Percentiles rank a stretch among this genome's conserved stretches.
Evolutionary conservation across 2,113 vertebrate species (phyloP).

Genomic region (Pterocles burchelli): DNA sequence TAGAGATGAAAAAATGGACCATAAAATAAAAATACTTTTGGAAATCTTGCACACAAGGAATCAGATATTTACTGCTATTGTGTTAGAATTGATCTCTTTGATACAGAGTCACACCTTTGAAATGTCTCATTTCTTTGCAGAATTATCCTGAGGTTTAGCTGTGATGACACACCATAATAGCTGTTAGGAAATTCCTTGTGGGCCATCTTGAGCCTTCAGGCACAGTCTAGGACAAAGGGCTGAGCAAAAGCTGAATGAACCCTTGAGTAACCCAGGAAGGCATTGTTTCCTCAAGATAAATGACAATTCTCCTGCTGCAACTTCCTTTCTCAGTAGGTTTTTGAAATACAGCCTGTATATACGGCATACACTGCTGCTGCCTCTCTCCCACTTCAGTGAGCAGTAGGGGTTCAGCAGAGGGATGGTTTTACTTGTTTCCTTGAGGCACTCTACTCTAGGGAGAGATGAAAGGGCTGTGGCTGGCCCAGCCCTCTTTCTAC

Average conservation of each 20-base stretch:
- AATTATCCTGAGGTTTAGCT: background rate
- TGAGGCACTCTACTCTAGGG: background rate
- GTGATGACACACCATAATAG: fast-evolving
- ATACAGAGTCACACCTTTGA: background rate
- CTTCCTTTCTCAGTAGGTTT: background rate
- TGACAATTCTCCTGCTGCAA: background rate
- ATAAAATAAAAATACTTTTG: background rate
- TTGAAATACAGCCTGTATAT: background rate
- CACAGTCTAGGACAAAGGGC: background rate
- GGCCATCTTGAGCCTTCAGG: background rate
- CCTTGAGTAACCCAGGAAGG: background rate
- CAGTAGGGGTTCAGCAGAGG: background rate
- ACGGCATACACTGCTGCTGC: fast-evolving
- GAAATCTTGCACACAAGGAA: background rate
- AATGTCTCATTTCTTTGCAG: background rate
- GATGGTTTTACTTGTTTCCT: background rate
- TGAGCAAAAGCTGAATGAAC: background rate
- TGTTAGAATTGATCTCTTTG: background rate
- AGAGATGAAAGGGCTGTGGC: background rate
- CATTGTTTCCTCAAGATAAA: background rate
- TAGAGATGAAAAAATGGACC: background rate
- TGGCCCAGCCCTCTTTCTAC: fast-evolving
- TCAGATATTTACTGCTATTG: background rate
- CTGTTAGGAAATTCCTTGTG: background rate
- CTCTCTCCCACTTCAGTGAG: background rate